Conservation (phyloP, 2,113 vertebrate genomes). For the Hystrix cristata region DNA sequence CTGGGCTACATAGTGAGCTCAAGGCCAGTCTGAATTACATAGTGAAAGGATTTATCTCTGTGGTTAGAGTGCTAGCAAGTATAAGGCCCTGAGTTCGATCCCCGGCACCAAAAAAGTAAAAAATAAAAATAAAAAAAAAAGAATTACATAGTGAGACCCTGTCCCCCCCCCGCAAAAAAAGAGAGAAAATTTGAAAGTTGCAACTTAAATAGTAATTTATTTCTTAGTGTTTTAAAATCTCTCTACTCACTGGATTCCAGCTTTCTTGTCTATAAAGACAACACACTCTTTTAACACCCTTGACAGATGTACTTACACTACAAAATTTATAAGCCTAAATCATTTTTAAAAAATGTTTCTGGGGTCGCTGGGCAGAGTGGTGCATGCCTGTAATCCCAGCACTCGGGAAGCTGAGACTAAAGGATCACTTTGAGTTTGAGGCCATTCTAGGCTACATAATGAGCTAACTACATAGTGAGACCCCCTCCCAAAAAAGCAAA, state of each 20-base stretch:
- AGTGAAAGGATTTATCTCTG: not conserved
- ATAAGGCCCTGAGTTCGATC: no score
- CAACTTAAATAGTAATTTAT: constrained; percentile 18
- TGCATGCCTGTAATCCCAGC: not conserved
- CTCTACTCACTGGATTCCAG: not conserved
- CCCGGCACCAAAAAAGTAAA: no score
- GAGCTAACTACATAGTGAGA: not conserved
- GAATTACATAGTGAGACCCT: no score
- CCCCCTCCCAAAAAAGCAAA: not conserved
- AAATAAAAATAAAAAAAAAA: no score
- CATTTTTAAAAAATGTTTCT: not conserved
- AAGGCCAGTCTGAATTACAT: not conserved
- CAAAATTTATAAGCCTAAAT: not conserved
- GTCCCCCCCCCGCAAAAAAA: not conserved
- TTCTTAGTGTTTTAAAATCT: not conserved
- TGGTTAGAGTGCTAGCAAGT: no score
- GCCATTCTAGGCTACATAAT: not conserved
- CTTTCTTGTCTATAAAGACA: constrained; percentile 45
- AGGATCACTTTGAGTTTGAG: not conserved
- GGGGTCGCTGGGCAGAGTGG: not conserved
- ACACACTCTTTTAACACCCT: not conserved
- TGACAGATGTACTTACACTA: not conserved
- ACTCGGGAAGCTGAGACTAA: not conserved
- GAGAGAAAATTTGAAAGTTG: not conserved
- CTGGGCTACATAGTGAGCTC: not conserved